Conservation (phyloP, 2,113 vertebrate species). For the Octodon degus region DNA sequence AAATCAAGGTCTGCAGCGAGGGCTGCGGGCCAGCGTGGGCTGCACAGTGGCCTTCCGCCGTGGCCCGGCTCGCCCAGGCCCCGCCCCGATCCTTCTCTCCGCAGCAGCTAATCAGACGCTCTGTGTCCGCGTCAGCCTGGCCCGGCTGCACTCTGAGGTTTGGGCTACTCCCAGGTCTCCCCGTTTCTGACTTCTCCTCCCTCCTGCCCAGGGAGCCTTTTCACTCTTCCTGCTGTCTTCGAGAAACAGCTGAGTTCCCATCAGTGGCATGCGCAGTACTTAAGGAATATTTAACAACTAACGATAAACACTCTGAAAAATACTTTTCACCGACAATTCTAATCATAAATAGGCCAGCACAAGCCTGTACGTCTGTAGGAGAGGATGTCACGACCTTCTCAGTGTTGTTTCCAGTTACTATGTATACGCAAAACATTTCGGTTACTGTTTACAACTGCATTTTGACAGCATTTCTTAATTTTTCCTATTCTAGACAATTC, state of each 20-base stretch:
- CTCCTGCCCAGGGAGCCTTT: not conserved
- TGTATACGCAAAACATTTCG: not conserved
- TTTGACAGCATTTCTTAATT: constrained; percentile 31
- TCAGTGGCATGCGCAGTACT: not conserved
- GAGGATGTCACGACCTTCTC: not conserved
- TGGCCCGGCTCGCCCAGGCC: not conserved
- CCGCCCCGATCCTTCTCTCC: not conserved
- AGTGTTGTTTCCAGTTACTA: not conserved
- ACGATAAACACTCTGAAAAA: not conserved
- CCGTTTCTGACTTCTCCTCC: not conserved
- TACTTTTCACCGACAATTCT: not conserved
- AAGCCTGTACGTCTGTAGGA: not conserved
- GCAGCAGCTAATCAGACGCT: not conserved
- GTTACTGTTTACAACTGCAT: not conserved
- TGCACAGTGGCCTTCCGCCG: not conserved
- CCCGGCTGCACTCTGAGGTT: not conserved
- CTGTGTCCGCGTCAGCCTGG: not conserved
- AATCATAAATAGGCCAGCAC: not conserved
- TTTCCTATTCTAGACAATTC: not conserved
- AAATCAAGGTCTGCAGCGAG: not conserved
- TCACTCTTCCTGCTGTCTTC: not conserved
- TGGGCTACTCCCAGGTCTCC: not conserved
- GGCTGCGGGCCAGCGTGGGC: not conserved
- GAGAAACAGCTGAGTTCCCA: not conserved
- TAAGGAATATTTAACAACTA: not conserved